Percentiles rank a stretch among this genome's conserved stretches.
These are phyloP conservation scores for Apamea anceps DNA, from an alignment of 2,888 invertebrate species.

Conservation along the genomic window DNA sequence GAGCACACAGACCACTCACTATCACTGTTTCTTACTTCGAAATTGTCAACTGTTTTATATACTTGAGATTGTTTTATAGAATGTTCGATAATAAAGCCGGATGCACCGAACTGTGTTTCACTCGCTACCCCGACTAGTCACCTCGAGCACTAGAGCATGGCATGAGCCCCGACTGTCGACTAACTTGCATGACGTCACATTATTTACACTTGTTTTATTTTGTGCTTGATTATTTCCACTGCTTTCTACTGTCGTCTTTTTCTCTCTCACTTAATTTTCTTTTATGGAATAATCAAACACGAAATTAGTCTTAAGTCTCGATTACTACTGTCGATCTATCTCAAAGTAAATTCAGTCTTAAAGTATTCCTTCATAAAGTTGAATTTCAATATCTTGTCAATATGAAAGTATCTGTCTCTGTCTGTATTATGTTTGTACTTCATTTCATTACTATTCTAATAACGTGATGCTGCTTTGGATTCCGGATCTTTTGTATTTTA, in stretches of 20 bases:
- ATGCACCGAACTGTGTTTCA: slow-evolving; percentile 90
- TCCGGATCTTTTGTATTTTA: slow-evolving; percentile 87
- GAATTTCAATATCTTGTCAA: slow-evolving; percentile 52
- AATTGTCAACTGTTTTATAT: slow-evolving; percentile 80
- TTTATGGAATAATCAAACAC: slow-evolving; percentile 75
- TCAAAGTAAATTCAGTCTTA: slow-evolving; percentile 55
- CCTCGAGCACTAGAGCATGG: slow-evolving; percentile 87
- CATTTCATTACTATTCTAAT: slow-evolving; percentile 85
- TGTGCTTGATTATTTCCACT: slow-evolving; percentile 76
- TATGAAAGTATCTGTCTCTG: slow-evolving; percentile 59
- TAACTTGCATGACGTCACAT: slow-evolving; percentile 84
- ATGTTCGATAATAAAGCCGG: slow-evolving; percentile 86
- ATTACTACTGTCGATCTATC: slow-evolving; percentile 54
- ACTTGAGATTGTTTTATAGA: slow-evolving; percentile 78
- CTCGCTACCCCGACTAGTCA: slow-evolving; percentile 85
- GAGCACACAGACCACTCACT: slow-evolving; percentile 83
- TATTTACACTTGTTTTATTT: slow-evolving; percentile 66
- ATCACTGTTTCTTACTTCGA: slow-evolving; percentile 79
- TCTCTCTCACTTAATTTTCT: slow-evolving; percentile 48
- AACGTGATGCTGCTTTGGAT: slow-evolving; percentile 90
- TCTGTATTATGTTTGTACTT: slow-evolving; percentile 74
- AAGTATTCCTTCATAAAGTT: slow-evolving; percentile 42
- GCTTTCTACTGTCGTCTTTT: slow-evolving; percentile 51
- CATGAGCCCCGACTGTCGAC: slow-evolving; percentile 80
- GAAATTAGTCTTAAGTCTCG: slow-evolving; percentile 69